These are phyloP conservation scores for Xerus rutilus DNA, from an alignment of 2,797 vertebrate species.

Conservation along the genomic window DNA sequence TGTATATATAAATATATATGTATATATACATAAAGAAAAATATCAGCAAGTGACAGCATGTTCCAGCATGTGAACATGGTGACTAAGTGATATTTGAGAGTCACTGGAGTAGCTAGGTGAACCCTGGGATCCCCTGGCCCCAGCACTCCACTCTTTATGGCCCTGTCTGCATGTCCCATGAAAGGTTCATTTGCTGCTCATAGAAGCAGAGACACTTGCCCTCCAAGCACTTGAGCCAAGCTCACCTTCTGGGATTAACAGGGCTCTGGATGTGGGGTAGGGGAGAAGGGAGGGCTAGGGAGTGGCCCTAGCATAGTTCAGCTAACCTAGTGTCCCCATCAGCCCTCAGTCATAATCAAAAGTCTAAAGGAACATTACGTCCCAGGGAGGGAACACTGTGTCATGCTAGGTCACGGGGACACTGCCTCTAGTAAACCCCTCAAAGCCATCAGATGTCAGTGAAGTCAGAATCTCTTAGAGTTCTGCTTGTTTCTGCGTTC, in stretches of 20 bases:
- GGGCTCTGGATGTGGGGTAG: accelerated
- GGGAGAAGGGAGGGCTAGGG: not conserved
- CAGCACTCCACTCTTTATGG: not conserved
- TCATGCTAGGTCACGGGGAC: accelerated
- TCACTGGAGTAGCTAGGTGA: not conserved
- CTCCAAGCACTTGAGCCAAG: not conserved
- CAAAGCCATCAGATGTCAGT: not conserved
- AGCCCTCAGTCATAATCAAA: not conserved
- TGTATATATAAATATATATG: no score
- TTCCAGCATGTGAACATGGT: not conserved
- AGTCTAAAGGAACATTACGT: not conserved
- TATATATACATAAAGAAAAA: not conserved
- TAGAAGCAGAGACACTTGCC: not conserved
- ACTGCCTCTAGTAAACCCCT: not conserved
- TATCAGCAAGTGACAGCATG: not conserved
- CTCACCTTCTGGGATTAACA: not conserved
- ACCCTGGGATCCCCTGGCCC: not conserved
- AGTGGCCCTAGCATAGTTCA: not conserved
- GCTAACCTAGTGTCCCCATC: not conserved
- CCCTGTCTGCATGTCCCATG: not conserved
- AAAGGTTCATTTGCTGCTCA: not conserved
- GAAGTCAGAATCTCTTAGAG: not conserved
- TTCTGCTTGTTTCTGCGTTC: not conserved
- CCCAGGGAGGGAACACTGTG: not conserved
- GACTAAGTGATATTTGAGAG: not conserved